Conservation (phyloP, 2,113 vertebrate genomes). For the Bubo bubo region DNA sequence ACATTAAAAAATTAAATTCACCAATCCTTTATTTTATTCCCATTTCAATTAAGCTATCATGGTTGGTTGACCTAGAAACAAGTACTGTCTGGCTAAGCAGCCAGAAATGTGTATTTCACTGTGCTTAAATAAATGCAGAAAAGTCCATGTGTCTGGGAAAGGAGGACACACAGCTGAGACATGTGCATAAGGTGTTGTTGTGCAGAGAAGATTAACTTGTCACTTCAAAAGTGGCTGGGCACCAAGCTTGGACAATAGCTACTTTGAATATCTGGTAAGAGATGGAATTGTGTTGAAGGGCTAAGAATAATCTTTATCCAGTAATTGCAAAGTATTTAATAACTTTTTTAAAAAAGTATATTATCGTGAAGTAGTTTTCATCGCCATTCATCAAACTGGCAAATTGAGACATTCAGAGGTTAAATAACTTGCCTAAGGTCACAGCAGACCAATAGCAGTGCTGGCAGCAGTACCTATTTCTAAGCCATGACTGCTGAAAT, state of each 20-base stretch:
- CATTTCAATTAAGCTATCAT: not conserved
- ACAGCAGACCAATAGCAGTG: not conserved
- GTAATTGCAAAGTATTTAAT: conserved; percentile 38
- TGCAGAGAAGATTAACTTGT: not conserved
- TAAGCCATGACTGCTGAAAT: not conserved
- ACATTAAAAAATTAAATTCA: not conserved
- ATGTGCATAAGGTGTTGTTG: not conserved
- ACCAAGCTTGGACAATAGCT: not conserved
- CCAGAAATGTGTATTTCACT: not conserved
- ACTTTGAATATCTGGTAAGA: not conserved
- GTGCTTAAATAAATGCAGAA: not conserved
- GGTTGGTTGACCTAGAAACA: conserved; percentile 8
- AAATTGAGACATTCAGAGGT: not conserved
- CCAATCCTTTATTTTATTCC: not conserved
- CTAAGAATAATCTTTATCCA: not conserved
- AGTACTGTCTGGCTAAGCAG: not conserved
- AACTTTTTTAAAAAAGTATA: not conserved
- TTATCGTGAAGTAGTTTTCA: conserved; percentile 25
- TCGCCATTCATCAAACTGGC: conserved; percentile 16
- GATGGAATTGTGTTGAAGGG: conserved; percentile 17
- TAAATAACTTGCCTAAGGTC: conserved; percentile 44
- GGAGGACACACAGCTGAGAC: not conserved
- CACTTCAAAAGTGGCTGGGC: not conserved
- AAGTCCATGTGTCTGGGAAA: not conserved
- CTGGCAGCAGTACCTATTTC: not conserved